Evolutionary conservation across 2,888 invertebrate species (phyloP).

Genomic region (Ferrisia virgata): DNA sequence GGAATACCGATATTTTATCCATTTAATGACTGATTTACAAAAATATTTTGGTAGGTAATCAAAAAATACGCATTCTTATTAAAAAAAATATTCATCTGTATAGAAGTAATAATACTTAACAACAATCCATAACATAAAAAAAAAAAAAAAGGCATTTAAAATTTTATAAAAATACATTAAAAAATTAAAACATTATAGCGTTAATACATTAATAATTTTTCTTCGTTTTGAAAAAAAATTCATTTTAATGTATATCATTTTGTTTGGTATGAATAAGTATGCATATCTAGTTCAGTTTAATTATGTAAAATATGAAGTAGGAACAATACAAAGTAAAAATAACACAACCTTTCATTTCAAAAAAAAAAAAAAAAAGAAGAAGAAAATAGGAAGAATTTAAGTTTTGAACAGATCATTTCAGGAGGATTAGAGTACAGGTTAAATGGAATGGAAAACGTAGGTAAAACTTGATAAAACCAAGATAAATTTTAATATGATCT

Average conservation of each 20-base stretch:
- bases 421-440: neutral
- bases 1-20: too few relatives aligned
- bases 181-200: neutral
- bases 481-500: too few relatives aligned
- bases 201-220: neutral
- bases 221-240: neutral
- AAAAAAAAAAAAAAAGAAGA: neutral
- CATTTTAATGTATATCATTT: neutral
- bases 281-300: too few relatives aligned
- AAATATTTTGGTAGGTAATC: neutral
- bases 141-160: neutral
- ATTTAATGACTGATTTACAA: neutral
- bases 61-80: neutral
- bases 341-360: neutral
- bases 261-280: neutral
- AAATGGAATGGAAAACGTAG: too few relatives aligned
- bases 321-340: neutral
- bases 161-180: neutral
- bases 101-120: neutral
- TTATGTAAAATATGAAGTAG: neutral
- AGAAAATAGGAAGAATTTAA: neutral
- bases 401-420: neutral
- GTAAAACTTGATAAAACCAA: too few relatives aligned
- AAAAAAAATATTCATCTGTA: neutral
- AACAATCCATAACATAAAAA: neutral